Percentiles rank a stretch among this genome's conserved stretches.
These are phyloP conservation scores for Cerastis rubricosa DNA, from an alignment of 2,888 invertebrate genomes.

Conservation along the genomic window DNA sequence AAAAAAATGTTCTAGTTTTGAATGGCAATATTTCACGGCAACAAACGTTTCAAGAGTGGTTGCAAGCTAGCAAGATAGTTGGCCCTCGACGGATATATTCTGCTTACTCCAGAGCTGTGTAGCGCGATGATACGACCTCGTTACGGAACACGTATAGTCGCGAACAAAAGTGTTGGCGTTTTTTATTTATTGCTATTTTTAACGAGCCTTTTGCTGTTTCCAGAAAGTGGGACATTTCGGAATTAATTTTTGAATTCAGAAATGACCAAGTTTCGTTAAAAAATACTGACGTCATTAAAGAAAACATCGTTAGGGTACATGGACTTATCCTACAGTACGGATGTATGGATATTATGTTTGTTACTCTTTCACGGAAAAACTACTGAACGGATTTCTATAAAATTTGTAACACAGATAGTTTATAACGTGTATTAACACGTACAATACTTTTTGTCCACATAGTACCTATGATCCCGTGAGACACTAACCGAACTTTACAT, in stretches of 20 bases:
- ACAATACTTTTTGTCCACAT: no score
- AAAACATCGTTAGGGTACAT: not conserved
- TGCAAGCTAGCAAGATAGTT: slow-evolving; percentile 26
- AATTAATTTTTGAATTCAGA: not conserved
- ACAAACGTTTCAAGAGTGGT: not conserved
- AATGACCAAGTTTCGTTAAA: not conserved
- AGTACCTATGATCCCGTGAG: no score
- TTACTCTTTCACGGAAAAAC: no score
- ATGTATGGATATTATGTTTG: no score
- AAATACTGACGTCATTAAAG: not conserved
- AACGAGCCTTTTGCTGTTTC: not conserved
- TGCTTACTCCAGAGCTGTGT: slow-evolving; percentile 46
- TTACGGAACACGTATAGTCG: slow-evolving; percentile 49
- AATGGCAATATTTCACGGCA: slow-evolving; percentile 1
- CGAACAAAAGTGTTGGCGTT: slow-evolving; percentile 23
- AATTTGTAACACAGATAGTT: no score
- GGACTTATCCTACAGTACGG: not conserved
- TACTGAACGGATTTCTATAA: no score
- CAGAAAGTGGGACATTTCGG: no score
- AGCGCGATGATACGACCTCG: slow-evolving; percentile 49
- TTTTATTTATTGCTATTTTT: slow-evolving; percentile 1
- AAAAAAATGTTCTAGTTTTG: not conserved
- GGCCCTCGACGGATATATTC: slow-evolving; percentile 46
- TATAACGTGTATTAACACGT: no score
- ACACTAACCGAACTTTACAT: no score